Evolutionary conservation across 2,888 invertebrate species (phyloP).

Genomic region (Idaea aversata): DNA sequence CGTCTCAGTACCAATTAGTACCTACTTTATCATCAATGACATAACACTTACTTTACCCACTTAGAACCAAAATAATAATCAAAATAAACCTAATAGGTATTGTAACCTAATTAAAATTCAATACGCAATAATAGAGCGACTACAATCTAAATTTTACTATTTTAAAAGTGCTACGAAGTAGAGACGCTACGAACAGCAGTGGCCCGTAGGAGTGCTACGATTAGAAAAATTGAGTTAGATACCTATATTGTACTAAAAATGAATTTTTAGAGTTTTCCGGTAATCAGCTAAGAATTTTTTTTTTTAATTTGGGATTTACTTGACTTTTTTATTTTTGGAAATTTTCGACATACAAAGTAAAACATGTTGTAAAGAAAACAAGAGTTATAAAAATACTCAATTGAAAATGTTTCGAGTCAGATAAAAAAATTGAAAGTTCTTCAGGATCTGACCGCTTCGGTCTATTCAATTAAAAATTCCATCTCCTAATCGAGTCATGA

Average conservation of each 20-base stretch:
- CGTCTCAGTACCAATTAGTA: background rate
- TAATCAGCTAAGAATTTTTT: no score
- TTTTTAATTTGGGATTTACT: background rate
- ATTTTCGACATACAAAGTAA: background rate
- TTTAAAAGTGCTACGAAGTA: background rate
- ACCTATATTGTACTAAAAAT: background rate
- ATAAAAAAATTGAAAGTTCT: background rate
- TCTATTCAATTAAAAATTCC: slow-evolving; percentile 80
- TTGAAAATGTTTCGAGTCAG: background rate
- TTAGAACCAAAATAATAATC: background rate
- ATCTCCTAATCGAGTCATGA: slow-evolving; percentile 80
- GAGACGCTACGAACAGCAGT: background rate
- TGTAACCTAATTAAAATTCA: no score
- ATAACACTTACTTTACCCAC: background rate
- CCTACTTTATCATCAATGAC: background rate
- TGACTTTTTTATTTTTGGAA: no score
- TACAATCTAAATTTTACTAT: background rate
- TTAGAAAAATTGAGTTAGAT: background rate
- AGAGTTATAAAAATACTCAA: background rate
- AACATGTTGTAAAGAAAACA: no score
- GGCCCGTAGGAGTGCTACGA: background rate
- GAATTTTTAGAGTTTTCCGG: background rate
- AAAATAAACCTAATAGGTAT: background rate
- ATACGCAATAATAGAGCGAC: background rate
- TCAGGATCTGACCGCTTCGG: slow-evolving; percentile 63